These are phyloP conservation scores for Centroberyx gerrardi DNA, from an alignment of 2,797 vertebrate species.

Conservation along the genomic window DNA sequence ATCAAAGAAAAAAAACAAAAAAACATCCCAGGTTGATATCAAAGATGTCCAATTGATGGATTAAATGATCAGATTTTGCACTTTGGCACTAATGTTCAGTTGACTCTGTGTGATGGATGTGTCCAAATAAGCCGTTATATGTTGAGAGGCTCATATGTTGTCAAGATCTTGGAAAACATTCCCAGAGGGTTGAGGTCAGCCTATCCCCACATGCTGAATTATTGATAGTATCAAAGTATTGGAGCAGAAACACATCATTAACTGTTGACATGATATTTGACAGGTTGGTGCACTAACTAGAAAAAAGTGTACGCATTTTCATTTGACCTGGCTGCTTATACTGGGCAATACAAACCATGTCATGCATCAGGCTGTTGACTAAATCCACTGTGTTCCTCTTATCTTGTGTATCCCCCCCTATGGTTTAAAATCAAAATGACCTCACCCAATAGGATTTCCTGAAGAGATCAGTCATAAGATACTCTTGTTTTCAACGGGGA, in stretches of 20 bases:
- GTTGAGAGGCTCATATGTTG: no score
- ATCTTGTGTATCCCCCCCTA: background rate
- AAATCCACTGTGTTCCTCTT: background rate
- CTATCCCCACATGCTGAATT: conserved; percentile 11
- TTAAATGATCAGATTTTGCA: no score
- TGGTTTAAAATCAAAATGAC: background rate
- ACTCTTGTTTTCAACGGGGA: conserved; percentile 11
- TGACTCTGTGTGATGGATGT: no score
- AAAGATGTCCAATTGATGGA: no score
- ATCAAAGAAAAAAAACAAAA: no score
- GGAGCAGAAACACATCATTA: conserved; percentile 22
- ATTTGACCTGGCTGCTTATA: background rate
- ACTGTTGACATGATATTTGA: conserved; percentile 16
- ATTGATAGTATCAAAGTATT: conserved; percentile 31
- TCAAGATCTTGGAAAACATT: no score
- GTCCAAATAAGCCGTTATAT: no score
- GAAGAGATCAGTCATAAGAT: background rate
- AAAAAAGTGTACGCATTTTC: background rate
- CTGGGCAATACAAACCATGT: background rate
- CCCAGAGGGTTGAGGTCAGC: no score
- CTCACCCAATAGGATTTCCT: background rate
- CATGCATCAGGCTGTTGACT: background rate
- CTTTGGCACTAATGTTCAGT: no score
- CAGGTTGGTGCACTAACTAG: background rate
- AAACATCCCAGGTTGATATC: no score